Evolutionary conservation across 2,113 vertebrate species (phyloP).

Genomic region (Cranoglanis bouderius): DNA sequence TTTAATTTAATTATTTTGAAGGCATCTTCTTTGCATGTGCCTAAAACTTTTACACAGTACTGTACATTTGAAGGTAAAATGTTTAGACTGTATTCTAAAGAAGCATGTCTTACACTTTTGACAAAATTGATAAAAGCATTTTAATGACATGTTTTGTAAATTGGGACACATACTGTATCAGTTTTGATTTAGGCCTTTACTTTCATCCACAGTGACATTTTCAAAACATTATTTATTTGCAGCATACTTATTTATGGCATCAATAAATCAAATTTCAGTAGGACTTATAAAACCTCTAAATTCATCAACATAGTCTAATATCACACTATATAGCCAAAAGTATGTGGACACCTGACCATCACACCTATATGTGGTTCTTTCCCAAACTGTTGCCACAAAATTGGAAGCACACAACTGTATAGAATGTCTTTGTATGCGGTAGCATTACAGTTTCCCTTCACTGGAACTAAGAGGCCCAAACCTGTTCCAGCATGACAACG

Average conservation of each 20-base stretch:
- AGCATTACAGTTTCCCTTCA: background rate
- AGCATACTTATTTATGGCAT: background rate
- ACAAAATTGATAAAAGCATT: no score
- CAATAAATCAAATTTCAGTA: no score
- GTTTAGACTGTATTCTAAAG: background rate
- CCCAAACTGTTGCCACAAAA: background rate
- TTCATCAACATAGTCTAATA: background rate
- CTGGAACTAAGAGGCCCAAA: background rate
- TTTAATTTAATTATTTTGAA: no score
- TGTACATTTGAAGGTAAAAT: background rate
- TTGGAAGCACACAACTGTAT: background rate
- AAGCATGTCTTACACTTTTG: no score
- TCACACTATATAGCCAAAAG: background rate
- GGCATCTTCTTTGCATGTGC: no score
- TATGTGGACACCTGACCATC: background rate
- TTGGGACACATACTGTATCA: background rate
- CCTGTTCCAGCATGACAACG: background rate
- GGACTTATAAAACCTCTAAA: no score
- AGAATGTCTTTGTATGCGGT: background rate
- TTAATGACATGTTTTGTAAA: no score
- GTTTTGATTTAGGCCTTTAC: background rate
- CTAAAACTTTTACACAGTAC: no score
- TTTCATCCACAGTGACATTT: background rate
- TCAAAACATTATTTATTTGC: background rate
- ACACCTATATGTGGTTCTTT: background rate